Conservation (phyloP, 2,113 vertebrate genomes). For the Gopherus evgoodei region DNA sequence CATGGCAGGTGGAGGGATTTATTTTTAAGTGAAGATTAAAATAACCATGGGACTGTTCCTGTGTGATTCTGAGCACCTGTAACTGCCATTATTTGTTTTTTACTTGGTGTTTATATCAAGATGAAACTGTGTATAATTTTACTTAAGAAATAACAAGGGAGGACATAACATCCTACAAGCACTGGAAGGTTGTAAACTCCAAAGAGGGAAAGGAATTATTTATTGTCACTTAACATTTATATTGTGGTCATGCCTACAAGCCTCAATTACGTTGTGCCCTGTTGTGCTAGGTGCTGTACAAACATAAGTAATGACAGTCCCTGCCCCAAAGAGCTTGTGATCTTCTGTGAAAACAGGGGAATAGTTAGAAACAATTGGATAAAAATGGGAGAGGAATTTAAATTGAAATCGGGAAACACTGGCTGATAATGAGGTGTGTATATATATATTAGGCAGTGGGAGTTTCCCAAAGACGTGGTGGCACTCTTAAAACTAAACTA, state of each 20-base stretch:
- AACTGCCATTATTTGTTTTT: not conserved
- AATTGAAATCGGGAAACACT: rapidly evolving
- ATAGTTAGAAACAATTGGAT: not conserved
- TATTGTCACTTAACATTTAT: not conserved
- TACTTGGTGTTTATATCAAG: not conserved
- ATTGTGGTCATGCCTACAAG: not conserved
- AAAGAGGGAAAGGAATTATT: not conserved
- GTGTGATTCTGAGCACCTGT: not conserved
- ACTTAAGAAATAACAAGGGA: not conserved
- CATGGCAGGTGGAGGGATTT: not conserved
- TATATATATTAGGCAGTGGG: not conserved
- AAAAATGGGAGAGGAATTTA: not conserved
- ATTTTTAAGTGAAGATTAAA: not conserved
- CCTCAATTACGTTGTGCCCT: not conserved
- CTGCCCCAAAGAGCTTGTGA: not conserved
- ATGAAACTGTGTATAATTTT: rapidly evolving
- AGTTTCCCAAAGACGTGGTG: not conserved
- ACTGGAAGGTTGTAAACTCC: not conserved
- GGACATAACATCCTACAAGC: not conserved
- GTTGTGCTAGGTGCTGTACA: not conserved
- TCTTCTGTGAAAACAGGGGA: not conserved
- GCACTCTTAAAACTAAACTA: not conserved
- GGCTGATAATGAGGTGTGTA: not conserved
- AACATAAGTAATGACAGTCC: not conserved
- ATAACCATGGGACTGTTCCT: not conserved